phyloP scores from a whole-genome alignment of 2,797 vertebrate species.

The Rhincodon typus region DNA sequence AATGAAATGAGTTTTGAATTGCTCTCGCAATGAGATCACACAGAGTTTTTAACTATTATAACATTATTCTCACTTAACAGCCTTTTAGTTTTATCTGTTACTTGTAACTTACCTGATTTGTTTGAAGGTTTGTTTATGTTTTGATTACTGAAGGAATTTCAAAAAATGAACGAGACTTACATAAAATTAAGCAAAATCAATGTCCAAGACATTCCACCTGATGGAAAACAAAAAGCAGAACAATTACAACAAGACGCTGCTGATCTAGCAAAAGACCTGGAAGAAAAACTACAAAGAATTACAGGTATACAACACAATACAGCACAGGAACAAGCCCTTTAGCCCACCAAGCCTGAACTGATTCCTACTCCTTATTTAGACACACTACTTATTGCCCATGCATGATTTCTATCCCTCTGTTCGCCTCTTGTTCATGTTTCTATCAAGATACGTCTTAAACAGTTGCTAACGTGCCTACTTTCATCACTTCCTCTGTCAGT shows the following conservation, averaged over 20 bases:
- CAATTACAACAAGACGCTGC: constrained; percentile 58
- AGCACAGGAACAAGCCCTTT: no score
- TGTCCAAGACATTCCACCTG: constrained; percentile 43
- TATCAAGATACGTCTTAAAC: no score
- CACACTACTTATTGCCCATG: no score
- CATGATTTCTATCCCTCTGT: no score
- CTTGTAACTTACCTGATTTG: neutral
- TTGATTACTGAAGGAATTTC: constrained; percentile 57
- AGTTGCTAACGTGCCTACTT: no score
- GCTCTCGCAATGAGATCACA: neutral
- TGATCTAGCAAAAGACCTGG: constrained; percentile 57
- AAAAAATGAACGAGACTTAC: constrained; percentile 55
- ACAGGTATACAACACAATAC: constrained; percentile 53
- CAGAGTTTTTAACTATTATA: neutral
- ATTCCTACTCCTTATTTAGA: no score
- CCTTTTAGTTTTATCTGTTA: neutral
- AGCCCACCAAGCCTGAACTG: no score
- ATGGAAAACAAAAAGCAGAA: constrained; percentile 56
- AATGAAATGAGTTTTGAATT: neutral
- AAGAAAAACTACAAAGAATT: constrained; percentile 63
- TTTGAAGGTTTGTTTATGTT: neutral
- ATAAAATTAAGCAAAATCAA: constrained; percentile 56
- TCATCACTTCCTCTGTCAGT: no score
- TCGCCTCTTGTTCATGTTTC: no score
- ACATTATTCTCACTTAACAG: no score